phyloP scores from a whole-genome alignment of 2,797 vertebrate species.

The Anas capensis region DNA sequence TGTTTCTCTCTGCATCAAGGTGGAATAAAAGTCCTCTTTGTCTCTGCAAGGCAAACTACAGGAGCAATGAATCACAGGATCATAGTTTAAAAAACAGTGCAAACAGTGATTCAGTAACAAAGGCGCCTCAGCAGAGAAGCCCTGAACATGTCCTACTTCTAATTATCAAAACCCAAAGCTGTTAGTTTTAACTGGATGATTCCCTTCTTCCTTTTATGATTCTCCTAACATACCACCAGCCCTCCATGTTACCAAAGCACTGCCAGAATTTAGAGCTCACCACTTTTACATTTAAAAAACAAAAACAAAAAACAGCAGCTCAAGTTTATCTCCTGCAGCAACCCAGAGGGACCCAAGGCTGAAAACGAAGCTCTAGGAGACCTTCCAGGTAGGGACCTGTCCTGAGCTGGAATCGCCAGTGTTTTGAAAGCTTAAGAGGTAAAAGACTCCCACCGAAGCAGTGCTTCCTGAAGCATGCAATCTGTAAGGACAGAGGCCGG shows the following conservation, averaged over 20 bases:
- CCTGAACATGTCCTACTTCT: neutral
- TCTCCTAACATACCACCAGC: neutral
- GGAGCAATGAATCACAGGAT: neutral
- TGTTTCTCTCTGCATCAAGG: neutral
- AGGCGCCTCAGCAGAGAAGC: neutral
- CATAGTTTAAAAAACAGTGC: neutral
- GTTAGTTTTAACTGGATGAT: neutral
- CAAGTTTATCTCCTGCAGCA: neutral
- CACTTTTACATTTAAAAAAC: neutral
- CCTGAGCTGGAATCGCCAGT: neutral
- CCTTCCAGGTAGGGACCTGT: neutral
- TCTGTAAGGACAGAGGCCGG: neutral
- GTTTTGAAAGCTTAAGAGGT: neutral
- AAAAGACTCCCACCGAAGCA: fast-evolving
- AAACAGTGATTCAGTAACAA: neutral
- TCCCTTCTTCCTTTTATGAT: neutral
- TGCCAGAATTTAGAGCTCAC: neutral
- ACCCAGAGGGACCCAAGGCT: neutral
- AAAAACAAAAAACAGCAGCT: neutral
- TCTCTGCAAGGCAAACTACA: neutral
- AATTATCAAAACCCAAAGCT: neutral
- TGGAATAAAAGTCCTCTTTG: neutral
- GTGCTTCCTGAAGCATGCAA: neutral
- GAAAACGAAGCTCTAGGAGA: neutral
- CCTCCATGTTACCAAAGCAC: neutral